Conservation (phyloP, 2,797 vertebrate genomes). For the Novumbra hubbsi region DNA sequence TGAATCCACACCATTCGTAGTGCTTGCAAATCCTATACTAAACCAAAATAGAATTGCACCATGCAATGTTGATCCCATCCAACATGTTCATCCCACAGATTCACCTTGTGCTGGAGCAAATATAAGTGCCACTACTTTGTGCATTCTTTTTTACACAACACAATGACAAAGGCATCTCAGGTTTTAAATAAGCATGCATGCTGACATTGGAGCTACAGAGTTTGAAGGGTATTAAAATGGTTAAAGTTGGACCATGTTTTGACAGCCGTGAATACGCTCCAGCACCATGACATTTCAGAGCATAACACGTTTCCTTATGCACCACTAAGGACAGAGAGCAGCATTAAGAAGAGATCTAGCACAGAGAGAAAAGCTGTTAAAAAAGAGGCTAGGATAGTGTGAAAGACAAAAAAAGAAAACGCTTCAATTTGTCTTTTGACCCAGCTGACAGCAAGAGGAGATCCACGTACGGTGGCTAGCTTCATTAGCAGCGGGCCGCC, state of each 20-base stretch:
- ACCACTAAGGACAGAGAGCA: conserved; percentile 19
- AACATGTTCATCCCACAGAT: too few species aligned
- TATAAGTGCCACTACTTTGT: too few species aligned
- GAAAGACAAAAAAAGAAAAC: neutral
- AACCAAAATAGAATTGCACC: too few species aligned
- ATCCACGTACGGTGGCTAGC: conserved; percentile 2
- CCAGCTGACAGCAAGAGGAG: neutral
- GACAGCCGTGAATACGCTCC: neutral
- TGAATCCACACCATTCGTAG: too few species aligned
- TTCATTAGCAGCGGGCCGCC: conserved; percentile 1
- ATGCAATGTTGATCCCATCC: too few species aligned
- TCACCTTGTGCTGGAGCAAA: too few species aligned
- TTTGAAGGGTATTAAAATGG: too few species aligned
- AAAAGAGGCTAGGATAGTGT: neutral
- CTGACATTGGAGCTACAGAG: too few species aligned
- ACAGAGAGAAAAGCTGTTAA: conserved; percentile 8
- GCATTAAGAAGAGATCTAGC: conserved; percentile 12
- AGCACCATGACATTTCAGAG: conserved; percentile 3
- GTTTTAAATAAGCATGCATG: too few species aligned
- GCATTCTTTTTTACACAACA: too few species aligned
- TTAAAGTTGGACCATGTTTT: neutral
- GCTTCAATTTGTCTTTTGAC: neutral
- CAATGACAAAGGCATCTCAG: too few species aligned
- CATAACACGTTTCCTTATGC: conserved; percentile 26
- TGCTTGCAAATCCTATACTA: too few species aligned